Base-by-base conservation (phyloP, 2,888 invertebrate species). In the Sepioteuthis lessoniana region DNA sequence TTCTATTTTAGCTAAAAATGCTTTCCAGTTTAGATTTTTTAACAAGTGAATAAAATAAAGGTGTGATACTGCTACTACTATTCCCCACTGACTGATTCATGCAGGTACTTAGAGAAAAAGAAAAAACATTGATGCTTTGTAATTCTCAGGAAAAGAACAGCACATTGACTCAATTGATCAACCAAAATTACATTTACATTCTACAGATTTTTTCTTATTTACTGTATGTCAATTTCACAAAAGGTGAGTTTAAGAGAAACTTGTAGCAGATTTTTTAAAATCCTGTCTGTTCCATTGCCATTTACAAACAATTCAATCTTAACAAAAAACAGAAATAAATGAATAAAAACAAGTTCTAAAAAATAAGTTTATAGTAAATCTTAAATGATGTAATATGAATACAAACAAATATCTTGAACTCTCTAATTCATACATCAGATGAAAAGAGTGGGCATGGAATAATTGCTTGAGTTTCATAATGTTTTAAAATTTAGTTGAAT, bases 1-100 rank as follows among this genome's bases (percentile, higher is more conserved):
- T 2, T 47, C 19, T 47, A 47, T 47, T 19, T 19, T 47, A 47
- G 47, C 47, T 47, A 47, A 16, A 46, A 7, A 19, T 16, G 47
- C 19, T 16, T 13, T 47, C 13, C 47, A 47, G 19, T 10, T 13
- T 76, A 13, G 55, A n/a, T 5, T 21, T 21, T 55, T 21, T 25
- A 19, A 13, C 16, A 19, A 19, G 47, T 21, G 21, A 21, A 21
- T 55, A 25, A 21, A 21, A 21, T 55, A 50, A 28, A 76, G 76
- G n/a, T 76, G 76, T 28, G 28, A 10, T n/a, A 35, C n/a, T 16
- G 7, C n/a, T n/a, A 16, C n/a, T 8, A n/a, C 76, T 76, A 76
- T 76, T 76, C 76, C 76, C n/a, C n/a, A 76, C 76, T 76, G 76
- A 35, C 76, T n/a, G 76, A 76, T n/a, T 76, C n/a, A 76, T n/a